Evolutionary conservation across 2,888 invertebrate genomes (phyloP), one percentile per base, ranked within the genome.

Genomic region (Lasioglossum lativentre): DNA sequence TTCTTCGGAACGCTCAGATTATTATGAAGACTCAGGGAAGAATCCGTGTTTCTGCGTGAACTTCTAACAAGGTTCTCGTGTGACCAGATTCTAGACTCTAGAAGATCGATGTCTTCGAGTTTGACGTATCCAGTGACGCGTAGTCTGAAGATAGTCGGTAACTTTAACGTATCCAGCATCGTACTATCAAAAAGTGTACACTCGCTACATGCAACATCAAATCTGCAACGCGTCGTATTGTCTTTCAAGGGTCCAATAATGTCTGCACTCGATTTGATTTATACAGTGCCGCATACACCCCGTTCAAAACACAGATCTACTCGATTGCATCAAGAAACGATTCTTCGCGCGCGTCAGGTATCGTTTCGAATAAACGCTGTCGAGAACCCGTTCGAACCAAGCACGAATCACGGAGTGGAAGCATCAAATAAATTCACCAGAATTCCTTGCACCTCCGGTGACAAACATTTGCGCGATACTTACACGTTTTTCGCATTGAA

Each of bases 361-460:
- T 19, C 19, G 19, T 47, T 47, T 47, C 19, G 47, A 47, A 2
- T 6, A 6, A 47, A 19, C 45, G 16, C 14, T 14, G 42, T 42
- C 42, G 42, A 42, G 14, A 42, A 14, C n/a, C 45, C 4, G 14
- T 45, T 45, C 45, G 16, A 14, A 45, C 0, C 45, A 16, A 45
- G 14, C 42, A 42, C 5, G 45, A 45, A 23, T 30, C 23, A 23
- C n/a, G 27, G 23, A 68, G 19, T 16, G 27, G 10, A n/a, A 47
- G 6, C 59, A 30, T 16, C 73, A 59, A 78, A 78, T 83, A 86
- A 89, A 89, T 80, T 89, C 75, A 77, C 76, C 86, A 88, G 85
- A n/a, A 89, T 89, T 88, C 83, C 88, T 82, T 81, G 75, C 82
- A 77, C 80, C 83, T 80, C 76, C 19, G 40, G 73, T 78, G 83